Evolutionary conservation across 2,888 invertebrate species (phyloP).

Genomic region (Drosophila nigricruria): DNA sequence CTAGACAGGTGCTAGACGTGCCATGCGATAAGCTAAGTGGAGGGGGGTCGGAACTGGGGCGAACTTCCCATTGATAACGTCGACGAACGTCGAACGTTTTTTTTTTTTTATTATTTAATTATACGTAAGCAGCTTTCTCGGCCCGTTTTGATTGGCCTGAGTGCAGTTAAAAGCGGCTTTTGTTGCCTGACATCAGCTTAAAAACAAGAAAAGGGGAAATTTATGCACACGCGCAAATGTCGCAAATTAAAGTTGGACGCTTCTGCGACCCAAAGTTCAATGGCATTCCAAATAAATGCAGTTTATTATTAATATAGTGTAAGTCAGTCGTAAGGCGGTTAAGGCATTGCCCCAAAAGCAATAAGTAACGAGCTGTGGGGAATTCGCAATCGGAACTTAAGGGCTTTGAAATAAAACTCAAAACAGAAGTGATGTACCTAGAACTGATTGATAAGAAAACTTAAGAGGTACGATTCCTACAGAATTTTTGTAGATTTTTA

Average conservation of each 20-base stretch:
- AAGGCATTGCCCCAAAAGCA: too few relatives aligned
- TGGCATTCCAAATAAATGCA: conserved; percentile 59
- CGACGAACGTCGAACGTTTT: neutral
- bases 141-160: conserved; percentile 12
- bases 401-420: neutral
- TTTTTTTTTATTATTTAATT: neutral
- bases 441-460: too few relatives aligned
- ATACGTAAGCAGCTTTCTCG: conserved; percentile 47
- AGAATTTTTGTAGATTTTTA: neutral
- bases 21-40: conserved; percentile 22
- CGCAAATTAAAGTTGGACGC: conserved; percentile 51
- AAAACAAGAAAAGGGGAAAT: conserved; percentile 31
- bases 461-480: too few relatives aligned
- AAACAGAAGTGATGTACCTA: neutral
- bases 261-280: conserved; percentile 53
- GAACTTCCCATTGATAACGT: conserved; percentile 48
- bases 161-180: conserved; percentile 49
- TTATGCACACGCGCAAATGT: conserved; percentile 56
- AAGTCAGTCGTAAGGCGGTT: neutral
- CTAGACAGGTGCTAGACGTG: conserved; percentile 61
- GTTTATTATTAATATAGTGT: conserved; percentile 17
- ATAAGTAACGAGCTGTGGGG: neutral
- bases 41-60: too few relatives aligned
- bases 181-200: conserved; percentile 33
- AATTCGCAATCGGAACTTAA: neutral